A percentile compares a stretch with the other conserved stretches of the same genome.
Evolutionary conservation across 2,888 invertebrate species (phyloP).

Genomic region (Serrognathus titanus): DNA sequence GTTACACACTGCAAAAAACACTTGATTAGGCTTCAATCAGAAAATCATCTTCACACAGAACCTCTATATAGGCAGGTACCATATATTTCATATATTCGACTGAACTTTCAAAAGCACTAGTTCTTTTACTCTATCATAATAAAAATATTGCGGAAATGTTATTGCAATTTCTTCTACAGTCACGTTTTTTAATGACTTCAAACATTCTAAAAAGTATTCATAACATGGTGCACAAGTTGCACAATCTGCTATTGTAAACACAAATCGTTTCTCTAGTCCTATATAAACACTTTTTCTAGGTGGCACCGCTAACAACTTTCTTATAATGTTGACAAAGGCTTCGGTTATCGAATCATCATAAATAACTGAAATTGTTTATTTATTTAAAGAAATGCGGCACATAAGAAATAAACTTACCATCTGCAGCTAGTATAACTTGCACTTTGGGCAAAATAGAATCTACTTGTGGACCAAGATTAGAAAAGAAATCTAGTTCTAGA

Average conservation of each 20-base stretch:
- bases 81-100: constrained; percentile 32
- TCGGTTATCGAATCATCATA: constrained; percentile 81
- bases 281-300: constrained; percentile 61
- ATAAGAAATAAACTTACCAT: constrained; percentile 58
- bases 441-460: constrained; percentile 55
- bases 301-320: constrained; percentile 58
- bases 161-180: constrained; percentile 60
- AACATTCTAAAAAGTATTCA: constrained; percentile 70
- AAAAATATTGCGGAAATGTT: constrained; percentile 78
- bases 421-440: constrained; percentile 74
- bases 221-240: constrained; percentile 85
- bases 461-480: constrained; percentile 57
- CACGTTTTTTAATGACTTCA: constrained; percentile 58
- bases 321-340: constrained; percentile 70
- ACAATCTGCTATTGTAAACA: constrained; percentile 76
- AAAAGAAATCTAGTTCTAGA: constrained; percentile 67
- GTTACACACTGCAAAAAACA: too few species aligned
- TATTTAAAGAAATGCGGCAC: constrained; percentile 9
- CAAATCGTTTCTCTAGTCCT: constrained; percentile 81
- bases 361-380: constrained; percentile 60
- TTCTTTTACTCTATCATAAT: constrained; percentile 75
- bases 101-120: constrained; percentile 71
- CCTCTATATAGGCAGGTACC: too few species aligned
- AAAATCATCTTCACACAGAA: too few species aligned
- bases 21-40: too few species aligned